Evolutionary conservation across 1,140 invertebrate genomes (phyloP), one percentile per base, ranked within the genome.

Genomic region (Colletes gigas): DNA sequence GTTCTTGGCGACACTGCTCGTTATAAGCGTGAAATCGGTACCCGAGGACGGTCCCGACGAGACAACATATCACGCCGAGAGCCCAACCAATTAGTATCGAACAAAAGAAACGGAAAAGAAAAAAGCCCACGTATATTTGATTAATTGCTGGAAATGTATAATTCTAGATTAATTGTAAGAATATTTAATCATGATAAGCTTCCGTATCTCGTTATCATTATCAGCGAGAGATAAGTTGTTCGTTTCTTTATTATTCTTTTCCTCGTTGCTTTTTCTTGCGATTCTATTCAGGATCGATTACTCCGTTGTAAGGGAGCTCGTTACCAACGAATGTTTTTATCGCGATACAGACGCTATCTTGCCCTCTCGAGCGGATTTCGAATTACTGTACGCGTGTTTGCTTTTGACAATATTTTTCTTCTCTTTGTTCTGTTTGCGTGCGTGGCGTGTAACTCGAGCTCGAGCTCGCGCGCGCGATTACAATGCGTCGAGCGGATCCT

Each of bases 181-280:
- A 63, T 63, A 69, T 78, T 70, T 71, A 78, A 70, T 44, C 66
- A 21, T 41, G 76, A 71, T 78, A 78, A 78, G 57, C 67, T 78
- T 78, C 7, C 30, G 47, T 78, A 78, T 62, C 66, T 47, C 44
- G 17, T 44, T 52, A 30, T 41, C 44, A 54, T 54, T 71, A 63
- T 71, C 57, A 30, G 47, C 7, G 50, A 44, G n/a, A 62, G 57
- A 78, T 71, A 78, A 60, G 68, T 12, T 47, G 67, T 54, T 30
- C 57, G 67, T 54, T 30, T 39, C 15, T 54, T 12, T 74, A 52
- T 57, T 57, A 12, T 54, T 44, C 7, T 66, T 62, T 39, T 47
- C 14, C 63, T 44, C 21, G 44, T 57, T 65, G 47, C 4, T 62
- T 70, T 70, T 77, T 41, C 17, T 39, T 17, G 3, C 12, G 6